Evolutionary conservation across 2,113 vertebrate species (phyloP), one percentile per base, ranked within the genome.

Genomic region (Saccopteryx leptura): DNA sequence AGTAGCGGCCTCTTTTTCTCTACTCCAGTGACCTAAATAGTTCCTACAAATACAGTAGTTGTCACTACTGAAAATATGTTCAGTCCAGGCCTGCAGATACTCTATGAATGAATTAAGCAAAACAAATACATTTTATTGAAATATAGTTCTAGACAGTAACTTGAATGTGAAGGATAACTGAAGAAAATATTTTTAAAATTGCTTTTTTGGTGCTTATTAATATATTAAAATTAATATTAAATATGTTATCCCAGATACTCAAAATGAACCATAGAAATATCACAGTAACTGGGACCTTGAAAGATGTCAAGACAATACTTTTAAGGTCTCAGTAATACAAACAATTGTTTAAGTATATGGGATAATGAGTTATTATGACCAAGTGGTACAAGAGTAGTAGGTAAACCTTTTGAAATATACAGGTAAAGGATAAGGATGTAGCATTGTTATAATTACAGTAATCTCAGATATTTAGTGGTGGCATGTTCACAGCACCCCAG

Each of bases 1-100:
- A 92, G 82, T 88, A 54, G 69, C 1, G 10, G 83, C 93, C 86
- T 97, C 92, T 90, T 96, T 98, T 97, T 96, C 82, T 93, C 60
- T 82, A 90, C 26, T 71, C 90, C 65, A 96, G 65, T 96, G 88
- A 88, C 94, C 96, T 96, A 78, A 85, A 97, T 93, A 97, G 88
- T 96, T 94, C 63, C 91, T 81, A 79, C 86, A 96, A 93, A 94
- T 80, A 94, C n/a, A 96, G 83, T 87, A 87, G 90, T 90, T 94
- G 82, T 91, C 90, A 95, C 65, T 89, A 80, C 60, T 93, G 79
- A 60, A 97, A 92, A 88, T 91, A 78, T 68, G 71, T 82, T 78
- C 78, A 84, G n/a, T 50, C 18, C 61, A 95, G 78, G 14, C 33
- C 78, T 81, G 9, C n/a, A 75, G 68, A 74, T 90, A 90, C 7